phyloP scores from a whole-genome alignment of 2,797 vertebrate species.

The Pelobates cultripes region DNA sequence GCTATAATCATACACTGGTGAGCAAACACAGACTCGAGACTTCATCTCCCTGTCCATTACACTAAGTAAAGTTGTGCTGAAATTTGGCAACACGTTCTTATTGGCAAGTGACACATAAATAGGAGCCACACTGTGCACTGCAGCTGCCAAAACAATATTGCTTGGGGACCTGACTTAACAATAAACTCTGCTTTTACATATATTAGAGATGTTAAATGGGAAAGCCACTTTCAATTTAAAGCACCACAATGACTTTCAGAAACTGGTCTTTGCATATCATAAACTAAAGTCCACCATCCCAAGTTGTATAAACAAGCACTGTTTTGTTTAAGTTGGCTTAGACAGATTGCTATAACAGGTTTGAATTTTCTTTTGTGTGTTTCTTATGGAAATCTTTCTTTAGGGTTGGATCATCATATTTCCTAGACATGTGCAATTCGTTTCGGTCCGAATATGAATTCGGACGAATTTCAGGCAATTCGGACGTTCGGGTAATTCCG shows the following conservation, averaged over 20 bases:
- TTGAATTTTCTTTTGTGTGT: background rate
- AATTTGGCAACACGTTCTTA: conserved; percentile 34
- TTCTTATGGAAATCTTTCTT: background rate
- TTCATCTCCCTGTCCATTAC: conserved; percentile 14
- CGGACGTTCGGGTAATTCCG: too few relatives aligned
- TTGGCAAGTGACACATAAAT: conserved; percentile 44
- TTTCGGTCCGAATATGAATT: too few relatives aligned
- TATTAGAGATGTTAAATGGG: conserved; percentile 40
- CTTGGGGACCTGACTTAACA: conserved; percentile 40
- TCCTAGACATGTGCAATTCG: too few relatives aligned
- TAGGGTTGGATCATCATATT: background rate
- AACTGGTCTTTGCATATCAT: too few relatives aligned
- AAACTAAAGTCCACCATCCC: background rate
- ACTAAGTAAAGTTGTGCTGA: conserved; percentile 34
- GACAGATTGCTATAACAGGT: background rate
- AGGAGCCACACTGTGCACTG: conserved; percentile 44
- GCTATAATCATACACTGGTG: conserved; percentile 7
- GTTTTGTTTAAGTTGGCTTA: background rate
- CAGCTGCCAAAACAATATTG: conserved; percentile 43
- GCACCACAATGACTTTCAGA: background rate
- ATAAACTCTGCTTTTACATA: conserved; percentile 28
- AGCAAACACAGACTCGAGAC: conserved; percentile 17
- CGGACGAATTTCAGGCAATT: too few relatives aligned
- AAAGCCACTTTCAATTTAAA: conserved; percentile 29
- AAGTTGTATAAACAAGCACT: background rate